Evolutionary conservation across 2,888 invertebrate genomes (phyloP), one percentile per base, ranked within the genome.

Genomic region (Ommatoiulus sabulosus): DNA sequence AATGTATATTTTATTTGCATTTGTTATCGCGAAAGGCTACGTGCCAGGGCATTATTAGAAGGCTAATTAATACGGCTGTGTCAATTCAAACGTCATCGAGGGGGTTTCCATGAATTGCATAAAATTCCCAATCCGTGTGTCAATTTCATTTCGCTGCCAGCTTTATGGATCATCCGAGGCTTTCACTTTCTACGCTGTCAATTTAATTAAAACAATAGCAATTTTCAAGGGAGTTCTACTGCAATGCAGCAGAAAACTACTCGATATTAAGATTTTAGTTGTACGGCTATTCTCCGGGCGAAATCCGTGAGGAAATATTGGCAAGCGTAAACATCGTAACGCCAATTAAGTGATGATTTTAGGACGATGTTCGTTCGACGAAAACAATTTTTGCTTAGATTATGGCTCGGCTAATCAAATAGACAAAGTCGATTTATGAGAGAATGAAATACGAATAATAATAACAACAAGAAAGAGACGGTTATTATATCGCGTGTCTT

Each of bases 201-300:
- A 57, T 57, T 57, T 57, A 57, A 57, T 57, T 57, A 57, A 57
- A 57, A 57, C 57, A 57, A 57, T 57, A 57, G 57, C 57, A 57
- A 57, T 15, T 57, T 57, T 12, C 57, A 17, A 57, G 57, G 57
- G 57, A 57, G 57, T 57, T 57, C 57, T 15, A 57, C 57, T 57
- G 57, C 57, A 57, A 57, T 57, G 57, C 57, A 57, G 57, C 57
- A 57, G 57, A 57, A 57, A 57, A 57, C 57, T 17, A 7, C 17
- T 17, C 57, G 17, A 57, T 57, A 57, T 57, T 17, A 57, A 57
- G 57, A 57, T 57, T 57, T 57, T 17, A 17, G 17, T 17, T 5
- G 17, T 17, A 17, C 5, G 57, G 12, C 15, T 57, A 57, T 57
- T 17, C 57, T 57, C 15, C 57, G 17, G 57, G 57, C 10, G 57